Percentiles rank a stretch among this genome's conserved stretches.
phyloP scores from a whole-genome alignment of 2,888 invertebrate genomes.

The Synanthedon vespiformis region DNA sequence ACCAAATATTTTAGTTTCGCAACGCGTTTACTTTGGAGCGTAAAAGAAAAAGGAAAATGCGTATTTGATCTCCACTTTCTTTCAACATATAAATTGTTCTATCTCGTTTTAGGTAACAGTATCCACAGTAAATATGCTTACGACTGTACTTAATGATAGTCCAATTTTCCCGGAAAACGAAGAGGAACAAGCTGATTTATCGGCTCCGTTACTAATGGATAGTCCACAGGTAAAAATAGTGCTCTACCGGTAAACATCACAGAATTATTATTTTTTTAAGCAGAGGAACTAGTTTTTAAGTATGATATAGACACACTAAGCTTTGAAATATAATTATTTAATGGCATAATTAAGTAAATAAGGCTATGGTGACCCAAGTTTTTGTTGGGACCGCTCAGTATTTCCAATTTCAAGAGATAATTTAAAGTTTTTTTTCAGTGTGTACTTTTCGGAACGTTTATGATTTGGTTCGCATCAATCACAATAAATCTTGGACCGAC shows the following conservation, averaged over 20 bases:
- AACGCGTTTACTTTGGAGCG: not conserved
- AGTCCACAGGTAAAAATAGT: slow-evolving; percentile 73
- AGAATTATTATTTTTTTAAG: not conserved
- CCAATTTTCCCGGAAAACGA: slow-evolving; percentile 87
- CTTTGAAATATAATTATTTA: too few species aligned
- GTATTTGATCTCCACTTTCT: not conserved
- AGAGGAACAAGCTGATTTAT: slow-evolving; percentile 75
- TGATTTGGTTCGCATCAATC: slow-evolving; percentile 94
- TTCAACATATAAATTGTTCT: too few species aligned
- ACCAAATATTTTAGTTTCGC: not conserved
- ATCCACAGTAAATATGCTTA: slow-evolving; percentile 91
- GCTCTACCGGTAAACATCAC: not conserved
- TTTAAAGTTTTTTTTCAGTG: slow-evolving; percentile 69
- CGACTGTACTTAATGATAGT: slow-evolving; percentile 87
- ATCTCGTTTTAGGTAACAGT: slow-evolving; percentile 74
- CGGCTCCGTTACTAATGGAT: slow-evolving; percentile 83
- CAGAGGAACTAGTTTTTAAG: not conserved
- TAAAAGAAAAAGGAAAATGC: too few species aligned
- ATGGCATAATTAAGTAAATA: too few species aligned
- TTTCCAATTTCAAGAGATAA: too few species aligned
- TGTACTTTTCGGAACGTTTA: slow-evolving; percentile 90
- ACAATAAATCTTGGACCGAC: slow-evolving; percentile 92
- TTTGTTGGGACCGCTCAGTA: too few species aligned
- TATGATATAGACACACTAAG: not conserved
- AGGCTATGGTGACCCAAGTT: too few species aligned